Conservation (phyloP, 2,888 invertebrate species). For the Parthenolecanium corni region DNA sequence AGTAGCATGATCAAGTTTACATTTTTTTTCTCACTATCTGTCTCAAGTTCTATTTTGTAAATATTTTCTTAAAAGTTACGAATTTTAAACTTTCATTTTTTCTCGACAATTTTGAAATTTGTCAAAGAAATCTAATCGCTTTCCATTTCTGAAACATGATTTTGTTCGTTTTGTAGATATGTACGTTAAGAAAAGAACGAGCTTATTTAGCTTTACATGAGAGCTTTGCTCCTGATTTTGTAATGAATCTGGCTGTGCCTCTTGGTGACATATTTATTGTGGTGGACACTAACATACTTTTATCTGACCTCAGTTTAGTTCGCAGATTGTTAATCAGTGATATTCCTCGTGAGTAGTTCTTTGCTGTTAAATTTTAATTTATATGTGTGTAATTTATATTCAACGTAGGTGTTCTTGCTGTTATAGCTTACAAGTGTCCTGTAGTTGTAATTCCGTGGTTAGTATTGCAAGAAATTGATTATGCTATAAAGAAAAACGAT, state of each 20-base stretch:
- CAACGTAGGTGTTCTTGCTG: too few relatives aligned
- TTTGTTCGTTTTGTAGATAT: slow-evolving; percentile 1
- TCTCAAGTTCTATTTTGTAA: too few relatives aligned
- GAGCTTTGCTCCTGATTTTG: background rate
- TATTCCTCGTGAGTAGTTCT: background rate
- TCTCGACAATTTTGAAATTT: too few relatives aligned
- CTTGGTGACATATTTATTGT: slow-evolving; percentile 17
- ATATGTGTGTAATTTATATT: too few relatives aligned
- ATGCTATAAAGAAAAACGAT: slow-evolving; percentile 9
- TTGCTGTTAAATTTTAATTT: background rate
- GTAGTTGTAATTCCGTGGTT: slow-evolving; percentile 16
- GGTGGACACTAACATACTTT: slow-evolving; percentile 8
- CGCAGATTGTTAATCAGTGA: background rate
- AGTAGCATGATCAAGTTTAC: too few relatives aligned
- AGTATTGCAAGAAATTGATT: slow-evolving; percentile 21
- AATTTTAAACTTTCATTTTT: too few relatives aligned
- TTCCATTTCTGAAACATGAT: background rate
- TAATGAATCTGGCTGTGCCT: slow-evolving; percentile 7
- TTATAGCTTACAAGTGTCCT: slow-evolving; percentile 5
- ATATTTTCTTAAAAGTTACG: too few relatives aligned
- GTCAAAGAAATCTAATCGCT: too few relatives aligned
- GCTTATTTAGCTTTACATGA: slow-evolving; percentile 6
- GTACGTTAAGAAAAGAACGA: slow-evolving; percentile 5
- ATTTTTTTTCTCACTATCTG: too few relatives aligned
- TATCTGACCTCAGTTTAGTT: slow-evolving; percentile 3